Evolutionary conservation across 2,797 vertebrate genomes (phyloP), one percentile per base, ranked within the genome.

Genomic region (Sebastes itinus): DNA sequence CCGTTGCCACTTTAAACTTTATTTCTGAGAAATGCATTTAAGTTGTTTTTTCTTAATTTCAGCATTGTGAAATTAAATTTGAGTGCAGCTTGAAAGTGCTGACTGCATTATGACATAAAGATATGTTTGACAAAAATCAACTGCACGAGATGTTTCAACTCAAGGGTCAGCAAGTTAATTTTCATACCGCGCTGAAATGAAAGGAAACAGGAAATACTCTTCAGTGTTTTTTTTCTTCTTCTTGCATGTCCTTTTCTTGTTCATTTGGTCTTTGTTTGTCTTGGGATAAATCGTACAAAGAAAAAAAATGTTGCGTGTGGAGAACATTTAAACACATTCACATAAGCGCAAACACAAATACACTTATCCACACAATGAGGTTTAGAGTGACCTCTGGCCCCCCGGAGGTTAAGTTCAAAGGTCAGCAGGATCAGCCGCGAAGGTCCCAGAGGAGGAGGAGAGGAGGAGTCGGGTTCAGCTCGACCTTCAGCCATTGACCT

Each of bases 401-500:
- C 18, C 18, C 23, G 0, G 25, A 38, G 63, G 22, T 73, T 16
- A 67, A 56, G 83, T 9, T 83, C 86, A 84, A 58, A 90, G 90
- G 82, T 90, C 84, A 84, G 72, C 27, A 11, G 71, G 13, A 58
- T 77, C 52, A 33, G 33, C 8, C 69, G 7, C 1, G 2, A 46
- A 0, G 66, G 68, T 77, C 87, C 87, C 85, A 68, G 71, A 76
- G 81, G 42, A 76, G 81, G 81, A 73, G 22, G 42, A 28, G 81
- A 70, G 79, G 75, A 77, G 56, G 81, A 63, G 68, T 80, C 67
- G 2, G 78, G 66, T 81, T 84, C 72, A 58, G 80, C 16, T 23
- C 30, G 72, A 89, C 84, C 87, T 89, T 87, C 75, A 72, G 14
- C 16, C 14, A 14, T 2, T 25, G 27, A 88, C 83, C 81, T 78